Percentiles rank a stretch among this genome's conserved stretches.
phyloP scores from a whole-genome alignment of 1,140 invertebrate genomes.

The Procambarus virginalis region DNA sequence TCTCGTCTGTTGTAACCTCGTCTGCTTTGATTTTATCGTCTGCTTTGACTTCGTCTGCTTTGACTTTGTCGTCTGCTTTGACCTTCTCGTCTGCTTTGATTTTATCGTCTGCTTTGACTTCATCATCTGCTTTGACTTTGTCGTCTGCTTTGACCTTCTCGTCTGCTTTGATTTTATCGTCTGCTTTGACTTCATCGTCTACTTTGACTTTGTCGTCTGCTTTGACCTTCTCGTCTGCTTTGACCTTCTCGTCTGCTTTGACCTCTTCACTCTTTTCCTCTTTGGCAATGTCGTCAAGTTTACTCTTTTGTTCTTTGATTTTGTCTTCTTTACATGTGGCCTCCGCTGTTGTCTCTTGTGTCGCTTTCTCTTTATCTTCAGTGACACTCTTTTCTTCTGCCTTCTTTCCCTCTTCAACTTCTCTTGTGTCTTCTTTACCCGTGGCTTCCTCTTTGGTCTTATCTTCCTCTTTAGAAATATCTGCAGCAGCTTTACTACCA shows the following conservation, averaged over 20 bases:
- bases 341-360: background rate
- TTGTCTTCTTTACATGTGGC: no score
- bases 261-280: background rate
- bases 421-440: background rate
- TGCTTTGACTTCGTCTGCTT: no score
- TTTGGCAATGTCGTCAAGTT: no score
- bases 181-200: background rate
- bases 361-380: background rate
- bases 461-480: background rate
- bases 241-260: background rate
- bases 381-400: background rate
- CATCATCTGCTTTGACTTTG: background rate
- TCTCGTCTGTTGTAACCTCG: no score
- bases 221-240: background rate
- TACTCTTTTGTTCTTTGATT: no score
- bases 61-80: background rate
- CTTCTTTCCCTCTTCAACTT: background rate
- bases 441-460: background rate
- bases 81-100: background rate
- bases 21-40: no score
- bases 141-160: background rate
- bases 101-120: background rate
- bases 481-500: background rate
- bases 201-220: background rate
- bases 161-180: constrained; percentile 8